Evolutionary conservation across 2,113 vertebrate species (phyloP).

Genomic region (Chroicocephalus ridibundus): DNA sequence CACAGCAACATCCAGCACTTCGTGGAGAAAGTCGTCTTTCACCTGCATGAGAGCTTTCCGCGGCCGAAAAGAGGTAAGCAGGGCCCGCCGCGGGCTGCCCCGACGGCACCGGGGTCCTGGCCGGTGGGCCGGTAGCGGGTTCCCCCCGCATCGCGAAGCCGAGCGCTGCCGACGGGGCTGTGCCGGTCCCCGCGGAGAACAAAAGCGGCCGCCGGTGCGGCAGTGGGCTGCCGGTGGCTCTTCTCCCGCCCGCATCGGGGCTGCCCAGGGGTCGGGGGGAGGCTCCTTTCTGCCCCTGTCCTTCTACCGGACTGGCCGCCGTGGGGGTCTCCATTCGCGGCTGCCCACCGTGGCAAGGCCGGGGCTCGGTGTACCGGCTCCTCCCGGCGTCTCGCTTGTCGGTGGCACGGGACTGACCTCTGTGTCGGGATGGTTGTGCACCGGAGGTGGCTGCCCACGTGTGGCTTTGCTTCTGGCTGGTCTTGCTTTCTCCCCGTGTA

Average conservation of each 20-base stretch:
- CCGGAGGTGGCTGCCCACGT: not conserved
- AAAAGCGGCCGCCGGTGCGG: not conserved
- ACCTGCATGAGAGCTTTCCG: slow-evolving; percentile 98
- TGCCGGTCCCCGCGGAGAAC: slow-evolving; percentile 8
- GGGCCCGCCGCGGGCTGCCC: not conserved
- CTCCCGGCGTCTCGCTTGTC: not conserved
- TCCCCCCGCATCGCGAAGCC: not conserved
- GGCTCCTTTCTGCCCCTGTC: not conserved
- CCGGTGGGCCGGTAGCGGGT: not conserved
- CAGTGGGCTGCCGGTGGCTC: not conserved
- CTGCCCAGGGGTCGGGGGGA: not conserved
- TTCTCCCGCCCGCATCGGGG: not conserved
- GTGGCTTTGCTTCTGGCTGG: not conserved
- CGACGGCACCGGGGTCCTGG: not conserved
- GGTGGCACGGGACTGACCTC: not conserved
- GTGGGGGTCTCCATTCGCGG: not conserved
- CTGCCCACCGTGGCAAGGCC: no score
- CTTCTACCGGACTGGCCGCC: not conserved
- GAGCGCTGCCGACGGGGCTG: not conserved
- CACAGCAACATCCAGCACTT: slow-evolving; percentile 99
- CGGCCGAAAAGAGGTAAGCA: slow-evolving; percentile 93
- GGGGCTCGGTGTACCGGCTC: not conserved
- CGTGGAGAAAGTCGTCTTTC: slow-evolving; percentile 98
- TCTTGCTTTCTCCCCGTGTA: not conserved
- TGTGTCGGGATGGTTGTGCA: not conserved